phyloP scores from a whole-genome alignment of 2,113 vertebrate species.

The Microtus richardsoni region DNA sequence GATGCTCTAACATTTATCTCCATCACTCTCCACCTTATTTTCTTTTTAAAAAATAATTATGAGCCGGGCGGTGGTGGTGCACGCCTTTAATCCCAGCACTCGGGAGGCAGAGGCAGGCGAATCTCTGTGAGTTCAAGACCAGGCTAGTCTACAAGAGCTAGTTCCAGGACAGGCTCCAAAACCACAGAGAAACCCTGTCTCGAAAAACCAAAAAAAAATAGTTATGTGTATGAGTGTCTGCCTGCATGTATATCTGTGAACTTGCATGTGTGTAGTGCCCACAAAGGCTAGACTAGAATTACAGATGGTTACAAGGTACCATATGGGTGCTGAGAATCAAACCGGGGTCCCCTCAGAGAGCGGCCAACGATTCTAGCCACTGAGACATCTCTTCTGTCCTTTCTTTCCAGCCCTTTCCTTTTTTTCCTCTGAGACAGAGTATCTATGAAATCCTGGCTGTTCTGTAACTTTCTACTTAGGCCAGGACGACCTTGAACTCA shows the following conservation, averaged over 20 bases:
- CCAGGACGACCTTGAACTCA: background rate
- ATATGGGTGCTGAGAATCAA: background rate
- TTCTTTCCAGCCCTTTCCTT: background rate
- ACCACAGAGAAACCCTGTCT: too few relatives aligned
- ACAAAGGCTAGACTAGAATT: background rate
- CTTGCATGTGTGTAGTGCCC: background rate
- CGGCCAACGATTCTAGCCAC: background rate
- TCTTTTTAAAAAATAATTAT: background rate
- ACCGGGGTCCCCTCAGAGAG: background rate
- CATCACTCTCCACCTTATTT: background rate
- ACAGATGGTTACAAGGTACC: background rate
- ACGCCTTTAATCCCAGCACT: too few relatives aligned
- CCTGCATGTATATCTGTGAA: background rate
- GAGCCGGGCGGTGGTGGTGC: too few relatives aligned
- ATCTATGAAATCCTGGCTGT: background rate
- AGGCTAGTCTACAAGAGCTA: too few relatives aligned
- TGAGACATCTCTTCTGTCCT: background rate
- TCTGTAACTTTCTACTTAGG: background rate
- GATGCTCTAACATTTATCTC: background rate
- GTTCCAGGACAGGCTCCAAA: too few relatives aligned
- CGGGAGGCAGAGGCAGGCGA: too few relatives aligned
- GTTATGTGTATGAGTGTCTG: background rate
- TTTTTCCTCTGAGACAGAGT: background rate
- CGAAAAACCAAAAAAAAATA: too few relatives aligned
- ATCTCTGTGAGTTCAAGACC: too few relatives aligned